Evolutionary conservation across 1,140 invertebrate species (phyloP).

Genomic region (Achatina immaculata): DNA sequence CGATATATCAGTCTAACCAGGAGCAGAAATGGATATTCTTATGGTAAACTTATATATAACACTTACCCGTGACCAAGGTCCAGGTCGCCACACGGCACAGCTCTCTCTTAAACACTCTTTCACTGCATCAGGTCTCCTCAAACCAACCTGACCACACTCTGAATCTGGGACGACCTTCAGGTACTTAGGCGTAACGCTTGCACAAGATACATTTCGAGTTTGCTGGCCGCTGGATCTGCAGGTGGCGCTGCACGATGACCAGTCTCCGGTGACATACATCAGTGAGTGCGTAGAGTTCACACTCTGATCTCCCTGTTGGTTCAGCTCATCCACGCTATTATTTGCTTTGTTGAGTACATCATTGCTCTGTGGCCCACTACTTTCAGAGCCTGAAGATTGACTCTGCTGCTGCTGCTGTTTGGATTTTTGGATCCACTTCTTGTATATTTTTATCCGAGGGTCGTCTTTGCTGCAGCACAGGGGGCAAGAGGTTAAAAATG

Average conservation of each 20-base stretch:
- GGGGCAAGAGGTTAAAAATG: neutral
- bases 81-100: neutral
- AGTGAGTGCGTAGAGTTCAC: neutral
- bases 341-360: neutral
- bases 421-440: neutral
- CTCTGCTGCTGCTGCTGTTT: neutral
- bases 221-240: neutral
- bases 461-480: neutral
- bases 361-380: too few relatives aligned
- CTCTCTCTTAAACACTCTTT: neutral
- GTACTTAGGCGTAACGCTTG: neutral
- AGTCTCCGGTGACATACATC: conserved; percentile 10
- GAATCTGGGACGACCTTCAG: neutral
- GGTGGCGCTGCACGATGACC: conserved; percentile 1
- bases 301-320: neutral
- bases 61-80: neutral
- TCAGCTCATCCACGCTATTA: too few relatives aligned
- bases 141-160: neutral
- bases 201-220: neutral
- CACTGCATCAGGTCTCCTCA: neutral
- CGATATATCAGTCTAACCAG: too few relatives aligned
- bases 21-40: too few relatives aligned
- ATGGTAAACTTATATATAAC: too few relatives aligned
- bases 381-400: too few relatives aligned
- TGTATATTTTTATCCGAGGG: neutral